Base-by-base conservation (phyloP, 2,888 invertebrate species). In the Perdita meconis region DNA sequence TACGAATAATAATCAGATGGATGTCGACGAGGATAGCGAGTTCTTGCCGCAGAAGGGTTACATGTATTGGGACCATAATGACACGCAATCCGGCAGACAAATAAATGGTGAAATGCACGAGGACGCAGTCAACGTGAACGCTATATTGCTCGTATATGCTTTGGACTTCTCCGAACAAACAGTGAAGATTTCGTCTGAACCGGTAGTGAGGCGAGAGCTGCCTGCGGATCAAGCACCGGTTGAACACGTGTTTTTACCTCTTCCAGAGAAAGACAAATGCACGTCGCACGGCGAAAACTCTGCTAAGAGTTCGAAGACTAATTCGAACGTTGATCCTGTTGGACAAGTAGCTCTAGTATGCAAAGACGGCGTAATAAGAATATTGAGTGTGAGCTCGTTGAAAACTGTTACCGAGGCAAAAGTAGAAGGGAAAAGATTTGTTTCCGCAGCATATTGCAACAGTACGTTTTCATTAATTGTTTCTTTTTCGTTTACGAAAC, bases 371-470 rank as follows among this genome's bases (percentile, higher is more conserved):
- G 94, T 94, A 56, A 94, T 98, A 40, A 94, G 96, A 88, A 92
- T 98, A 55, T 93, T 97, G 71, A 95, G 96, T 42, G 91, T 97
- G 50, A 93, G 94, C n/a, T 95, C 95, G 61, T 94, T 97, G 81
- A 95, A 94, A 81, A 94, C 95, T 3, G 92, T 96, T 5, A 95
- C 96, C 0, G 94, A 95, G 78, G 96, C 96, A 34, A 94, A 94
- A 82, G 94, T 96, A 42, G 95, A 95, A 0, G 94, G 94, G 44
- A 95, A 95, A 53, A 95, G 95, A 88, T 97, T 97, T 89, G 95
- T 97, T 13, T 96, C 97, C 0, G 96, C 96, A 1, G 96, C 96
- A 0, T 98, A 97, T 92, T 98, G 98, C 91, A 96, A 96, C 71
- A 97, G 97, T 93, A 93, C 93, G 94, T 93, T 64, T 42, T 12